Base-by-base conservation (phyloP, 2,888 invertebrate genomes). In the Synergus umbraculus region DNA sequence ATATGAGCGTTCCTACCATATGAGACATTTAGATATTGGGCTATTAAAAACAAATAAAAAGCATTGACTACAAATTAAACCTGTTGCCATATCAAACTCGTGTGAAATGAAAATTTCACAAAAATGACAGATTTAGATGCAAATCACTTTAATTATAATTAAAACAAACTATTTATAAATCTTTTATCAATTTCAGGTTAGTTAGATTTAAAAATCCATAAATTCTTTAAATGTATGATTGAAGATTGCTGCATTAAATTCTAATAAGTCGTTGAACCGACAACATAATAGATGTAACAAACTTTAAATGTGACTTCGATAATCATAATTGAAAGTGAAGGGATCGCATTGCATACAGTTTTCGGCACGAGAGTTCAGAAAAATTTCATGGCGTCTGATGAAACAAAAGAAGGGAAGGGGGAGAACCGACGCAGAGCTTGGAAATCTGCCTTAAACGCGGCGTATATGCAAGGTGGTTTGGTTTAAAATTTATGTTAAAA, bases 381-480 rank as follows among this genome's bases (percentile, higher is more conserved):
- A 15, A 29, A 15, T 41, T 64, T 22, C 22, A 60, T 41, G 43
- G 67, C 66, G 69, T 67, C 60, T 41, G 43, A 60, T 41, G 43
- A 60, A 63, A 63, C 22, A 13, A 76, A 60, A n/a, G 54, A 12
- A 29, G 41, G 18, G 44, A 13, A 64, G 67, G 67, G 67, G 37
- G 67, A 12, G n/a, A 49, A 15, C 15, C 9, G 73, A 73, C 29
- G 54, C 49, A 5, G 15, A 15, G 29, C 10, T n/a, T 73, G 73
- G 49, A 73, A 73, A 73, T 73, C 29, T 49, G 54, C 73, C 73
- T 73, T 73, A 13, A 73, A 54, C 41, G 49, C 37, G 37, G 29
- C 15, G 43, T 44, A 54, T 29, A 54, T 73, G 37, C n/a, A 49
- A 46, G 15, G 29, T 37, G 73, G 73, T 54, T 54, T 73, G 29